Evolutionary conservation across 30 jellyfish, hydroid and myxozoan species (phyloP).

Genomic region (Aurelia sp.): DNA sequence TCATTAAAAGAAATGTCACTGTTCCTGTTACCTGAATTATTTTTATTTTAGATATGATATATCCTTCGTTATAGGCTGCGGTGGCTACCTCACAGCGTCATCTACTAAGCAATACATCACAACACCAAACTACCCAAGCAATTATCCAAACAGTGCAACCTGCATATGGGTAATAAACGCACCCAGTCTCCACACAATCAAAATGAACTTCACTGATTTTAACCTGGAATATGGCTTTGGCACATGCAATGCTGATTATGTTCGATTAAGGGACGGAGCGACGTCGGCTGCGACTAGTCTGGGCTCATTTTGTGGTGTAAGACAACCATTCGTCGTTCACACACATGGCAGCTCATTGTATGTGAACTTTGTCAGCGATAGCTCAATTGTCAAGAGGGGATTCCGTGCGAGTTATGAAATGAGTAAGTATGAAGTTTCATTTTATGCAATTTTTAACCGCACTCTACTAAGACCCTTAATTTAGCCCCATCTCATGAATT

Average conservation of each 20-base stretch:
- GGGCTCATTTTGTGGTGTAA: conserved; percentile 43
- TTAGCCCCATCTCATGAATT: no score
- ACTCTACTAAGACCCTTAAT: background rate
- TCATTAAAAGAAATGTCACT: no score
- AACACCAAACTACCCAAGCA: conserved; percentile 69
- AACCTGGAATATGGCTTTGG: conserved; percentile 51
- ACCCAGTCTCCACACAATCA: conserved; percentile 39
- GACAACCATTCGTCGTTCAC: conserved; percentile 27
- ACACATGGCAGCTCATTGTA: conserved; percentile 37
- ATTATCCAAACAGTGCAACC: conserved; percentile 39
- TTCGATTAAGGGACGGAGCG: conserved; percentile 63
- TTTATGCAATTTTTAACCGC: background rate
- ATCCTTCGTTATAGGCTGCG: conserved; percentile 51
- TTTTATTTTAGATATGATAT: background rate
- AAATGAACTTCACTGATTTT: conserved; percentile 49
- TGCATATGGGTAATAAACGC: conserved; percentile 74
- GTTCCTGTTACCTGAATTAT: no score
- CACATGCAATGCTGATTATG: conserved; percentile 46
- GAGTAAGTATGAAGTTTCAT: conserved; percentile 4
- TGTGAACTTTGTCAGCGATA: conserved; percentile 38
- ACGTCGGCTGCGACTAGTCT: conserved; percentile 44
- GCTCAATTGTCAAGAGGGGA: conserved; percentile 46
- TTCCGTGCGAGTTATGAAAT: conserved; percentile 58
- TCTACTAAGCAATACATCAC: conserved; percentile 38
- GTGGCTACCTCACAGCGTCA: conserved; percentile 59